Percentiles rank a stretch among this genome's conserved stretches.
These are phyloP conservation scores for Caprella mutica DNA, from an alignment of 2,888 invertebrate species.

Conservation along the genomic window DNA sequence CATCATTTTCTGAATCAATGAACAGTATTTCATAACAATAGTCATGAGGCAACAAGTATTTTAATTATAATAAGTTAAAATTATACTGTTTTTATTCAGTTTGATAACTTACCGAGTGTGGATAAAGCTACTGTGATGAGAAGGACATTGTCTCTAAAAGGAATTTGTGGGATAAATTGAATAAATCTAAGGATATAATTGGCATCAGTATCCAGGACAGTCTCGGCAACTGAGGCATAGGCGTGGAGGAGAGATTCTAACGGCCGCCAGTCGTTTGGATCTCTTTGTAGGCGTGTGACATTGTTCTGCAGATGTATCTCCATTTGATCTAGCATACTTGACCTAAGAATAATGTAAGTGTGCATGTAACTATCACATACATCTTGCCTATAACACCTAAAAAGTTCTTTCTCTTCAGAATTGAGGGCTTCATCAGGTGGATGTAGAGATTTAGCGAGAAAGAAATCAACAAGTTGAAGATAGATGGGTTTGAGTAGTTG, in stretches of 20 bases:
- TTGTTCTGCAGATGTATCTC: constrained; percentile 31
- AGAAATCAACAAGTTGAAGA: constrained; percentile 32
- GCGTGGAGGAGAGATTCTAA: constrained; percentile 33
- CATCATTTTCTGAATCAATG: too few relatives aligned
- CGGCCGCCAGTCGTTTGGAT: constrained; percentile 31
- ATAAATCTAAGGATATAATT: constrained; percentile 30
- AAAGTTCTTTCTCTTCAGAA: constrained; percentile 31
- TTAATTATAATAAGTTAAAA: too few relatives aligned
- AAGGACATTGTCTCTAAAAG: constrained; percentile 31
- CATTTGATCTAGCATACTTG: constrained; percentile 28
- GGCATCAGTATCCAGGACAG: constrained; percentile 32
- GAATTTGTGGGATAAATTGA: constrained; percentile 33
- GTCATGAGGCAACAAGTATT: too few relatives aligned
- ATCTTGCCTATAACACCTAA: constrained; percentile 34
- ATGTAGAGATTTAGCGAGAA: constrained; percentile 27
- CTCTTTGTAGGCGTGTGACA: constrained; percentile 25
- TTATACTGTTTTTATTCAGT: too few relatives aligned
- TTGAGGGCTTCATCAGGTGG: constrained; percentile 28
- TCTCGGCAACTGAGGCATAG: constrained; percentile 33
- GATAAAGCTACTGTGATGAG: constrained; percentile 32
- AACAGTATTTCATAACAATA: too few relatives aligned
- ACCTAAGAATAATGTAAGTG: constrained; percentile 29
- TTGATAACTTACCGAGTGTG: constrained; percentile 23
- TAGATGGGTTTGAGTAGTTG: constrained; percentile 31
- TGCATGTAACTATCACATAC: constrained; percentile 35